Evolutionary conservation across 30 jellyfish, hydroid and myxozoan genomes (phyloP).

Genomic region (Clytia hemisphaerica): DNA sequence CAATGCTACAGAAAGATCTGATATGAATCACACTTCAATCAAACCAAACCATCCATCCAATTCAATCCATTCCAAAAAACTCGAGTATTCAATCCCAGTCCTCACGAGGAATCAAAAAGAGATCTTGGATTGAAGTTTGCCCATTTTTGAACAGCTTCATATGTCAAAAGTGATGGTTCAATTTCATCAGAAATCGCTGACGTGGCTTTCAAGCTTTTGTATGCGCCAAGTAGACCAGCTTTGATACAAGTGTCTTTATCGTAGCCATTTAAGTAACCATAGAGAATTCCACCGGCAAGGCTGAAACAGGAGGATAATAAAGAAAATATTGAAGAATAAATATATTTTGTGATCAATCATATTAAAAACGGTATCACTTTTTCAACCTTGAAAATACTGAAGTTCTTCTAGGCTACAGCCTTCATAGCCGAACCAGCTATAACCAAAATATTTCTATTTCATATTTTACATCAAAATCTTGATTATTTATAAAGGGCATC

Average conservation of each 20-base stretch:
- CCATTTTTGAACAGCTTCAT: constrained; percentile 45
- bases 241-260: constrained; percentile 57
- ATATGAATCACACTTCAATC: no score
- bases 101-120: no score
- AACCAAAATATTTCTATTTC: no score
- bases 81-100: no score
- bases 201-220: constrained; percentile 37
- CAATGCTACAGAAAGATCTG: no score
- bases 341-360: not conserved
- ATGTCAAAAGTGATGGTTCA: constrained; percentile 21
- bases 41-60: no score
- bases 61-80: no score
- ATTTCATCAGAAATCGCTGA: constrained; percentile 52
- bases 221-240: constrained; percentile 72
- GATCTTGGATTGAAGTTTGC: not conserved
- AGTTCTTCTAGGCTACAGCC: no score
- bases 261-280: constrained; percentile 57
- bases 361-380: not conserved
- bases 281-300: constrained; percentile 71
- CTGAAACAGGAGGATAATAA: constrained; percentile 16
- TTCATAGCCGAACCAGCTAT: no score
- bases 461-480: no score
- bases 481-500: not conserved
- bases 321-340: not conserved
- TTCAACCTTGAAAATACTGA: no score